Base-by-base conservation (phyloP, 2,113 vertebrate species). In the Osmerus eperlanus region DNA sequence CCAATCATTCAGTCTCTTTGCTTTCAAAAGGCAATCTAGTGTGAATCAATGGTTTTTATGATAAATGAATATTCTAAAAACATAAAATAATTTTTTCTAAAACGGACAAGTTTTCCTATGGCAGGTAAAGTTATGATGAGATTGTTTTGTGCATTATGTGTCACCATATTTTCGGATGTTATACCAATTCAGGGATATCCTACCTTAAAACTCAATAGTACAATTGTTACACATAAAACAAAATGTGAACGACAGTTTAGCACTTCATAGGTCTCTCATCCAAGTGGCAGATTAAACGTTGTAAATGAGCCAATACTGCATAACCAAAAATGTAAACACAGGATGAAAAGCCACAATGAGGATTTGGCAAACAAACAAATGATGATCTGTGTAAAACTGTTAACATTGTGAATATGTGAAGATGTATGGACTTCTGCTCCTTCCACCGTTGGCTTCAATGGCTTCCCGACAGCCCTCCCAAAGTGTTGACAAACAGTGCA, bases 331-430 rank as follows among this genome's bases (percentile, higher is more conserved):
- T 83, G 82, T 73, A 86, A 88, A 87, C 89, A 79, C 75, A 68
- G 81, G 2, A 80, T 77, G 70, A 71, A 71, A 55, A 84, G 84
- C 67, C 53, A 72, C 75, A 61, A 80, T 59, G 56, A 73, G 41
- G 21, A 83, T 86, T 89, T 87, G 85, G 85, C 85, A 28, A 47
- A 47, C 41, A 47, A 84, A 85, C 81, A 59, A 84, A 86, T 36
- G 1, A 83, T 62, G 18, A 78, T 70, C 74, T 83, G 69, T 77
- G 72, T 82, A 81, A 72, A 84, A 78, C 72, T 79, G 69, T 83
- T 78, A 84, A 70, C 58, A 15, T 78, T 78, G 67, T 51, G 67
- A 78, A 79, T n/a, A 67, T 78, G 67, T 51, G 67, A 78, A 79
- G 18, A 67, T 65, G 58, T 69, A 66, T 41, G 65, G 29, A 67